Percentiles rank a stretch among this genome's conserved stretches.
These are phyloP conservation scores for Drosophila falleni DNA, from an alignment of 2,888 invertebrate genomes.

Conservation along the genomic window DNA sequence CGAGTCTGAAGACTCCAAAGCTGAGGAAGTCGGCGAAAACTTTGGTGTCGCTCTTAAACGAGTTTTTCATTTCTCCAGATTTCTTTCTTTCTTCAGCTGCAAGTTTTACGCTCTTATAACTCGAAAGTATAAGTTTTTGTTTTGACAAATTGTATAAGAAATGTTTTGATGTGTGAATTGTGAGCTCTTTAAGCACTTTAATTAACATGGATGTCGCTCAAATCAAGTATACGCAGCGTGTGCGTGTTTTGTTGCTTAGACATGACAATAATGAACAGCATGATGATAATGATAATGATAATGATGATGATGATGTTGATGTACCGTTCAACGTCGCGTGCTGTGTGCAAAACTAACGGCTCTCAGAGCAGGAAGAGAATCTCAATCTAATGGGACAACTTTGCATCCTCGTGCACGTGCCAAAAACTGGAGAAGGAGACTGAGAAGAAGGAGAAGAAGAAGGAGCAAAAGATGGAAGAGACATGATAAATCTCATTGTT, in stretches of 20 bases:
- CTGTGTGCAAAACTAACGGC: conserved; percentile 41
- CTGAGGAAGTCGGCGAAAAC: conserved; percentile 59
- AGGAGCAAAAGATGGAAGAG: background rate
- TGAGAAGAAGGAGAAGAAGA: background rate
- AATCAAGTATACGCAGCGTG: conserved; percentile 50
- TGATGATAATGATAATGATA: conserved; percentile 2
- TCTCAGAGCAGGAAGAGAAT: conserved; percentile 14
- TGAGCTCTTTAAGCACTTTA: conserved; percentile 52
- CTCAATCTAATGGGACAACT: conserved; percentile 12
- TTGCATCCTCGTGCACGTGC: conserved; percentile 21
- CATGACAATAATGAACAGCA: background rate
- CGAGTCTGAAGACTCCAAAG: conserved; percentile 30
- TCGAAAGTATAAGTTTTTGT: conserved; percentile 79
- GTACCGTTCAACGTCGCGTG: conserved; percentile 56
- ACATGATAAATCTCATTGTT: conserved; percentile 20
- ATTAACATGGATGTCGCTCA: conserved; percentile 53
- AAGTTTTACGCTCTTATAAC: conserved; percentile 71
- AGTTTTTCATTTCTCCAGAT: conserved; percentile 56
- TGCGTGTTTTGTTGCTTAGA: conserved; percentile 8
- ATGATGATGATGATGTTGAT: conserved; percentile 3
- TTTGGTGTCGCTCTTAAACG: conserved; percentile 57
- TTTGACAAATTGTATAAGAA: conserved; percentile 79
- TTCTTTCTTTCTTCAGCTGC: conserved; percentile 11
- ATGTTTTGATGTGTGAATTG: conserved; percentile 59
- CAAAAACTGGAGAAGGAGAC: background rate